These are phyloP conservation scores for Marmota flaviventris DNA, from an alignment of 2,113 vertebrate genomes.

Conservation along the genomic window DNA sequence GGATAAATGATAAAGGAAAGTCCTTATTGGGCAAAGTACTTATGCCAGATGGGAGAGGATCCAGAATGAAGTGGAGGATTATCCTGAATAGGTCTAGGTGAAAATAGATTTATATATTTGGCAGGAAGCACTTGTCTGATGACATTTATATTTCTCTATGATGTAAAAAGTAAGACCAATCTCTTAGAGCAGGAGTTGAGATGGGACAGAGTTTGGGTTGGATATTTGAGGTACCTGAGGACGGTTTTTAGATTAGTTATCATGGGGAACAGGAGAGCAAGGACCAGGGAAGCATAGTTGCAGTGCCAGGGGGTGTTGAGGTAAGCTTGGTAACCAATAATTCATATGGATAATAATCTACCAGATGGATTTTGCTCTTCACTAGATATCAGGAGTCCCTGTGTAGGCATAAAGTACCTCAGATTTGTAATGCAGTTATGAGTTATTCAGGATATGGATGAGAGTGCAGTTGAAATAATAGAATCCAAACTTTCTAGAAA, in stretches of 20 bases:
- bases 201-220: neutral
- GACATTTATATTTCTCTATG: constrained; percentile 37
- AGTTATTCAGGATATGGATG: constrained; percentile 52
- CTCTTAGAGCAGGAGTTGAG: constrained; percentile 26
- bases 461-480: constrained; percentile 48
- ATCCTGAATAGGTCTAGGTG: constrained; percentile 4
- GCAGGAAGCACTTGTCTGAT: constrained; percentile 26
- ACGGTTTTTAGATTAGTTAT: constrained; percentile 54
- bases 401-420: neutral
- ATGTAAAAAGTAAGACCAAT: constrained; percentile 36
- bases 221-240: neutral
- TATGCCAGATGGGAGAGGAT: constrained; percentile 16
- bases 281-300: constrained; percentile 55
- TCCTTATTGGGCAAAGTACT: neutral
- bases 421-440: constrained; percentile 44
- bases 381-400: constrained; percentile 8
- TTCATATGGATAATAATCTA: constrained; percentile 69
- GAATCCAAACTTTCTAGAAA: constrained; percentile 50
- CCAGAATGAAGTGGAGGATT: constrained; percentile 15
- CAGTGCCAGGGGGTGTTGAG: constrained; percentile 30
- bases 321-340: constrained; percentile 60
- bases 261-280: constrained; percentile 25
- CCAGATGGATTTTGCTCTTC: constrained; percentile 31
- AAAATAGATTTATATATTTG: constrained; percentile 51
- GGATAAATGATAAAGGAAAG: constrained; percentile 18